A percentile compares a stretch with the other conserved stretches of the same genome.
Conservation (phyloP, 1,140 invertebrate genomes). For the Schlechtendalia chinensis region DNA sequence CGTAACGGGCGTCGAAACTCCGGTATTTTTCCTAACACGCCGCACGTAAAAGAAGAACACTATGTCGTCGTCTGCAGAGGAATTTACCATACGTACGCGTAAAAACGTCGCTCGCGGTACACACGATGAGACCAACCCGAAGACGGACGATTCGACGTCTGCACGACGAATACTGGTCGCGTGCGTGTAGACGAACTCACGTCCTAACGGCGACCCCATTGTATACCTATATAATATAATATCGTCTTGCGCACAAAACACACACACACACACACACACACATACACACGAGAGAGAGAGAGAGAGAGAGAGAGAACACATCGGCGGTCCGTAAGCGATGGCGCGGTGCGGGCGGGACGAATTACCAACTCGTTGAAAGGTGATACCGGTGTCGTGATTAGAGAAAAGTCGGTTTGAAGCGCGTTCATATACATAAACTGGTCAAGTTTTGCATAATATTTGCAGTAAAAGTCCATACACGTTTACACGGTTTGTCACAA, state of each 20-base stretch:
- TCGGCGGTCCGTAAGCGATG: no score
- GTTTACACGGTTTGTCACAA: conserved; percentile 37
- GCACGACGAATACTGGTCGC: conserved; percentile 9
- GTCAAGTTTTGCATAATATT: conserved; percentile 48
- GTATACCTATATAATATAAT: neutral
- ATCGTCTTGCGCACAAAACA: no score
- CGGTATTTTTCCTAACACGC: no score
- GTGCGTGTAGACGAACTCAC: neutral
- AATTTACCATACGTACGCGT: no score
- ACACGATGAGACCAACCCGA: neutral
- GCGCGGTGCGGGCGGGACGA: neutral
- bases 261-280: no score
- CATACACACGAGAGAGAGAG: no score
- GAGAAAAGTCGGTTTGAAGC: conserved; percentile 27
- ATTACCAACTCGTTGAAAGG: conserved; percentile 16
- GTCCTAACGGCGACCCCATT: neutral
- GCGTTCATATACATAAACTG: conserved; percentile 17
- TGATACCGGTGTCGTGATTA: conserved; percentile 47
- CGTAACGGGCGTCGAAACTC: no score
- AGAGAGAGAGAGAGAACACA: no score
- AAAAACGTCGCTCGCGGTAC: no score
- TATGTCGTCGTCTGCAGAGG: no score
- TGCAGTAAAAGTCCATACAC: conserved; percentile 32
- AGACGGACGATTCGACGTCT: conserved; percentile 4
- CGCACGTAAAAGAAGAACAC: no score